phyloP scores from a whole-genome alignment of 2,113 vertebrate species.

The Lophochroa leadbeateri region DNA sequence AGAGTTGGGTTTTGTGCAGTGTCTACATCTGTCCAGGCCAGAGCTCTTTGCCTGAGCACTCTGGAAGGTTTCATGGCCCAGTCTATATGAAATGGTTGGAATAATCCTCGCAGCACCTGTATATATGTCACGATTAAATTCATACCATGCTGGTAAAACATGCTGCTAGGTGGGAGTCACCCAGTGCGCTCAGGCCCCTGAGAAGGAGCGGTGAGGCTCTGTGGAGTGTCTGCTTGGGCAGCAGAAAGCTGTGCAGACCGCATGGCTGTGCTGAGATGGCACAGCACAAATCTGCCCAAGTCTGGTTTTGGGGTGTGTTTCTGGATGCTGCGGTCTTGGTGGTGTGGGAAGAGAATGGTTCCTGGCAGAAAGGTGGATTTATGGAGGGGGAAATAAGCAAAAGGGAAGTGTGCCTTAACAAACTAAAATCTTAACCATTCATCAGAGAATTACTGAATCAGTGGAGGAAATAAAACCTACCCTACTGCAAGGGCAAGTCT shows the following conservation, averaged over 20 bases:
- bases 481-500: too few relatives aligned
- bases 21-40: accelerated
- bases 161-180: neutral
- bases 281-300: neutral
- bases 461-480: neutral
- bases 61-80: neutral
- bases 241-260: too few relatives aligned
- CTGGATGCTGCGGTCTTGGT: neutral
- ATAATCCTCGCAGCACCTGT: neutral
- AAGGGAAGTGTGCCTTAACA: neutral
- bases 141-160: neutral
- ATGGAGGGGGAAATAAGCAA: neutral
- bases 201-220: accelerated
- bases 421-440: neutral
- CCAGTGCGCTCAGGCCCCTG: neutral
- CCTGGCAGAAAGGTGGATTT: neutral
- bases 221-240: accelerated
- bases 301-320: neutral
- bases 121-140: neutral
- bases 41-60: neutral
- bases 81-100: accelerated
- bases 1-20: neutral
- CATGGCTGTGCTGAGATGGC: neutral
- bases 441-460: neutral
- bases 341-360: neutral